Evolutionary conservation across 2,797 vertebrate species (phyloP), one percentile per base, ranked within the genome.

Genomic region (Rhodeus uyekii): DNA sequence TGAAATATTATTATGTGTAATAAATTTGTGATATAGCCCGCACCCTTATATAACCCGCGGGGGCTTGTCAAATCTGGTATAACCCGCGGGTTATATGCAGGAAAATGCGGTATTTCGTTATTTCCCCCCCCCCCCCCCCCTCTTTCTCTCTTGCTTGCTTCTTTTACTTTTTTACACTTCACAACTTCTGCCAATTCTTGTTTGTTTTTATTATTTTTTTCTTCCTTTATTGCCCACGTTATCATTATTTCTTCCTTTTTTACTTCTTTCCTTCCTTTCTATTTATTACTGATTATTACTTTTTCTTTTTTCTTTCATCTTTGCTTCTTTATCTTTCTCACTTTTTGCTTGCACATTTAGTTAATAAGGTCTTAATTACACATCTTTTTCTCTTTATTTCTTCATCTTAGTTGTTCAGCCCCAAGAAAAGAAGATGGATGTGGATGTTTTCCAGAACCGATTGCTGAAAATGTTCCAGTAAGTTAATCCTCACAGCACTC

Each of bases 391-490:
- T 22, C 12, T 32, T 55, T 29, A 39, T 39, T 68, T 65, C 68
- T 48, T 90, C 89, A 93, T 90, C 78, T 85, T 90, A 81, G 94
- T 86, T 89, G 84, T 84, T 90, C 96, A 94, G 81, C 84, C 92
- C 12, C 95, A 93, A 86, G 95, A 90, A 39, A 94, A 94, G 6
- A 84, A 86, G 10, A 88, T 96, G 22, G 96, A 98, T 85, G 87
- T 90, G 84, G 95, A 97, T 0, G 86, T 95, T 38, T 99, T 96
- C 14, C 90, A 93, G 69, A 96, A 96, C 91, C 92, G 97, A 61
- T 88, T 98, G 91, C 96, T 94, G 79, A 95, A 97, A 83, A 98
- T 99, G 97, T 94, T 99, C 53, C 96, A 98, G 98, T 99, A 91
- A 97, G 97, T 94, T 69, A 18, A 16, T n/a, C 73, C 29, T 75